phyloP scores from a whole-genome alignment of 2,113 vertebrate genomes.

The Poicephalus gulielmi region DNA sequence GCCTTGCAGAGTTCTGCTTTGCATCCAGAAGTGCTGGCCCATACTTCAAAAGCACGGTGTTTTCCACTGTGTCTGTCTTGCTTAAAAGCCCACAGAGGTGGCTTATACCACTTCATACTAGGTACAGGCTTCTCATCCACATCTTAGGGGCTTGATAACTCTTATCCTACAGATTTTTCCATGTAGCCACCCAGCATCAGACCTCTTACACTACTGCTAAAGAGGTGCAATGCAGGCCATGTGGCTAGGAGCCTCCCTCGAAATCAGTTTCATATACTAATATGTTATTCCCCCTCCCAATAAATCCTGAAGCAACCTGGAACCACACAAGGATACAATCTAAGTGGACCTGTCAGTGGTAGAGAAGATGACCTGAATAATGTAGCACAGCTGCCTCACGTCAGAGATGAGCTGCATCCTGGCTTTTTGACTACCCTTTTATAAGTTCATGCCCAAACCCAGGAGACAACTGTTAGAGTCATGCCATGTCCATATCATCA shows the following conservation, averaged over 20 bases:
- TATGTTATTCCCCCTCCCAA: neutral
- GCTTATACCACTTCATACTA: neutral
- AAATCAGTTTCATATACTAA: neutral
- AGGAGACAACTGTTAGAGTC: neutral
- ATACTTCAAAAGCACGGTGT: neutral
- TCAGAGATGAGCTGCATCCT: neutral
- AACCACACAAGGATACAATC: too few relatives aligned
- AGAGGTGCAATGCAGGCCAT: accelerated
- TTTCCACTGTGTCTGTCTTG: neutral
- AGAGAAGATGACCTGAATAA: neutral
- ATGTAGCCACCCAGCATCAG: neutral
- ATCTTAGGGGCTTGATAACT: neutral
- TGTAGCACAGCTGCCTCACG: neutral
- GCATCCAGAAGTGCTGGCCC: neutral
- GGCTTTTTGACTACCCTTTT: neutral
- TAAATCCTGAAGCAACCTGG: neutral
- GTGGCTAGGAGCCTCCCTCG: neutral
- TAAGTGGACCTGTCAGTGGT: neutral
- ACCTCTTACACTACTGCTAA: neutral
- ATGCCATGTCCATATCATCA: neutral
- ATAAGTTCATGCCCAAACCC: accelerated
- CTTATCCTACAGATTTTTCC: neutral
- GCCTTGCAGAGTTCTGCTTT: neutral
- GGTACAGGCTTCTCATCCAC: neutral
- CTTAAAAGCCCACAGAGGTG: neutral